Conservation (phyloP, 2,113 vertebrate genomes). For the Nyctibius bracteatus region DNA sequence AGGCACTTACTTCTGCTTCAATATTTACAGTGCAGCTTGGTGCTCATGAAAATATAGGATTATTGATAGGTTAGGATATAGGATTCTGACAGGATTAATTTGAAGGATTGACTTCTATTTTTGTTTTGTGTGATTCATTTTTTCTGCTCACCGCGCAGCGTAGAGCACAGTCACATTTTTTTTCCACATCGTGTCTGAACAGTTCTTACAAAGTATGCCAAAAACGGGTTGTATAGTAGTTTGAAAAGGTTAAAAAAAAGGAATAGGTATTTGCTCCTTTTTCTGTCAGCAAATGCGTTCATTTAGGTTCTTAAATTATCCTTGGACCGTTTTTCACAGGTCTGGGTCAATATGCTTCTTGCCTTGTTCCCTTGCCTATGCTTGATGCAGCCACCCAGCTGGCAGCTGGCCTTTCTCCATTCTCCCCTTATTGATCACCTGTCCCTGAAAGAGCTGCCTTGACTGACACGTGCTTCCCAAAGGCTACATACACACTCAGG, state of each 20-base stretch:
- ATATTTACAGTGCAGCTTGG: neutral
- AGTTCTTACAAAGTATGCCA: neutral
- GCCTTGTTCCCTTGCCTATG: neutral
- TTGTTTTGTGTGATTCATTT: neutral
- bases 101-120: neutral
- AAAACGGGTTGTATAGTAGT: neutral
- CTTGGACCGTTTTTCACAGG: neutral
- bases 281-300: neutral
- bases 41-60: neutral
- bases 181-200: neutral
- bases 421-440: neutral
- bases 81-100: neutral
- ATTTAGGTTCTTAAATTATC: neutral
- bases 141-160: neutral
- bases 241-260: neutral
- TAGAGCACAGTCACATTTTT: neutral
- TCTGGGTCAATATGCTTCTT: neutral
- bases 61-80: neutral
- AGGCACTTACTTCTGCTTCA: neutral
- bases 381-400: neutral
- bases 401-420: neutral
- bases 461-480: neutral
- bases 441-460: neutral
- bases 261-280: neutral
- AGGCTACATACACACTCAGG: neutral